Percentiles rank a stretch among this genome's conserved stretches.
Evolutionary conservation across 2,113 vertebrate species (phyloP).

Genomic region (Ranitomeya imitator): DNA sequence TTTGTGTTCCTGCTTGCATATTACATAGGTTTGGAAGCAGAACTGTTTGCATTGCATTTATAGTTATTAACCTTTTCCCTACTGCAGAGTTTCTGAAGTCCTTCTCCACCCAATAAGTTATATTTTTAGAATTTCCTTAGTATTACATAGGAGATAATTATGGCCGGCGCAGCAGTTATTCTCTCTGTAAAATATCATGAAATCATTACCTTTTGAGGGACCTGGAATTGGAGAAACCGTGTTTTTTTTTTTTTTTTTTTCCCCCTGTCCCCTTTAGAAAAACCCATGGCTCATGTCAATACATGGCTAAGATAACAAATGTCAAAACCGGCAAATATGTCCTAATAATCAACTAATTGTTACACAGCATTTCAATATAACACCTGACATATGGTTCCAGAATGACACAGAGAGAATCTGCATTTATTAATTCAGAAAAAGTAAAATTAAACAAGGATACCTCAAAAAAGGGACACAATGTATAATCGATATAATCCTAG

Average conservation of each 20-base stretch:
- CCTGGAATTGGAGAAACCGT: not conserved
- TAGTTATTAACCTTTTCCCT: not conserved
- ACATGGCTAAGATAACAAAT: no score
- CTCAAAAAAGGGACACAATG: no score
- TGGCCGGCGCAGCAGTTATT: not conserved
- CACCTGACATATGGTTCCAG: no score
- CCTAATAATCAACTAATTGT: no score
- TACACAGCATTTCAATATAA: no score
- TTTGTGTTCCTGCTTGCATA: not conserved
- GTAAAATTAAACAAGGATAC: no score
- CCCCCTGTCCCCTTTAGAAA: no score
- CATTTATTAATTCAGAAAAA: no score
- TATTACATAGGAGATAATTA: not conserved
- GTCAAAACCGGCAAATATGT: no score
- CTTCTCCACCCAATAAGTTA: not conserved
- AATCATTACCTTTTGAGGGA: not conserved
- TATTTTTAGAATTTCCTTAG: not conserved
- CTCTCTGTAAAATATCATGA: not conserved
- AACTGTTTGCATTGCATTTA: not conserved
- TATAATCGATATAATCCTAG: no score
- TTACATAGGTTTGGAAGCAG: not conserved
- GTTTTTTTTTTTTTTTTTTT: not conserved
- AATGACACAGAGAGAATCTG: no score
- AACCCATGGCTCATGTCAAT: no score
- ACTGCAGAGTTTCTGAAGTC: not conserved